Base-by-base conservation (phyloP, 1,140 invertebrate genomes). In the Panulirus ornatus region DNA sequence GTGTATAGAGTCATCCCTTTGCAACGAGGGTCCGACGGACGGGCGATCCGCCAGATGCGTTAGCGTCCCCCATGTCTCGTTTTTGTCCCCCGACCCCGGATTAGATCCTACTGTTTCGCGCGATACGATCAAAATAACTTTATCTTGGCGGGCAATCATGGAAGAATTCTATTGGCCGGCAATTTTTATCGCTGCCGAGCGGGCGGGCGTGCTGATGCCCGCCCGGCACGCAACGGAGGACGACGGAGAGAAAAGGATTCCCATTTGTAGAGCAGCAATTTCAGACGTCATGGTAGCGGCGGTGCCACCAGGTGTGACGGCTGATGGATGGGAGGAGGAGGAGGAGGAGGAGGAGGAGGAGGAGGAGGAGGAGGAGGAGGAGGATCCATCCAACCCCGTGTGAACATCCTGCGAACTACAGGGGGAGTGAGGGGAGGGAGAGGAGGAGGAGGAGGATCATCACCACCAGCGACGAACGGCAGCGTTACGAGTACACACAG, bases 121-220 rank as follows among this genome's bases (percentile, higher is more conserved):
- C 58, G 58, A 66, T 66, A 66, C 27, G 58, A 66, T 66, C 58
- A 30, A 66, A 66, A 66, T 66, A 66, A 66, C 58, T 66, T 30
- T 66, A 66, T 66, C 58, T 27, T 16, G 58, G n/a, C 8, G 30
- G 58, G 22, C 27, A 66, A 75, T 66, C 58, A 27, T 8, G 22
- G 58, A 66, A 2, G 58, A 66, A 66, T 66, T 66, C 58, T 66
- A 66, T 66, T 66, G 58, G 58, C 27, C 22, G 58, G 16, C 27
- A 27, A 27, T 66, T 66, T 66, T 66, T 66, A 66, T 9, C 30
- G 58, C 30, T 66, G 58, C 58, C 58, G 58, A 5, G 8, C 58
- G 5, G 30, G 5, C 8, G 5, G 30, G 5, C 8, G 30, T 66
- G 30, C 30, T 66, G 58, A 66, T 66, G 58, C 11, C 6, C 27